Evolutionary conservation across 2,113 vertebrate genomes (phyloP).

Genomic region (Heteronetta atricapilla): DNA sequence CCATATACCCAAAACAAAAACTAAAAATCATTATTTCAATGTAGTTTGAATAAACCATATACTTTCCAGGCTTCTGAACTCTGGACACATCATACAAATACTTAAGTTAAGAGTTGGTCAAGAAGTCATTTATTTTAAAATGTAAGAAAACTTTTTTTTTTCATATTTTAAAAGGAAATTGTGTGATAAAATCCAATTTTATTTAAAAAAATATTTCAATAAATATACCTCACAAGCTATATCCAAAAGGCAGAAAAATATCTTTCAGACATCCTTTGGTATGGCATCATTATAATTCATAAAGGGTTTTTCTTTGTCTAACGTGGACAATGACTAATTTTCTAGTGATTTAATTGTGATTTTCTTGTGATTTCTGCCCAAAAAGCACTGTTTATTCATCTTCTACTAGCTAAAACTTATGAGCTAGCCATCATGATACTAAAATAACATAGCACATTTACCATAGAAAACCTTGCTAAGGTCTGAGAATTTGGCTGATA

Average conservation of each 20-base stretch:
- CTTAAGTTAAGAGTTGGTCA: background rate
- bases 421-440: background rate
- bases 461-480: fast-evolving
- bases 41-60: background rate
- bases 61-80: background rate
- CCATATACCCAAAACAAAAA: background rate
- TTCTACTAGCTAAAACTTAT: background rate
- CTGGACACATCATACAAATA: background rate
- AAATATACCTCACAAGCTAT: background rate
- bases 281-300: background rate
- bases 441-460: fast-evolving
- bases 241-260: background rate
- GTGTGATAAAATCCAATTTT: background rate
- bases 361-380: background rate
- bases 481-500: background rate
- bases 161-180: background rate
- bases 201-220: background rate
- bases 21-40: background rate
- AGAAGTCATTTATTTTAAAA: background rate
- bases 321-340: background rate
- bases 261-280: background rate
- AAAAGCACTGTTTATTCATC: background rate
- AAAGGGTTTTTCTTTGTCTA: background rate
- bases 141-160: background rate
- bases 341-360: background rate